Conservation (phyloP, 2,797 vertebrate species). For the Gobio occitaniae region DNA sequence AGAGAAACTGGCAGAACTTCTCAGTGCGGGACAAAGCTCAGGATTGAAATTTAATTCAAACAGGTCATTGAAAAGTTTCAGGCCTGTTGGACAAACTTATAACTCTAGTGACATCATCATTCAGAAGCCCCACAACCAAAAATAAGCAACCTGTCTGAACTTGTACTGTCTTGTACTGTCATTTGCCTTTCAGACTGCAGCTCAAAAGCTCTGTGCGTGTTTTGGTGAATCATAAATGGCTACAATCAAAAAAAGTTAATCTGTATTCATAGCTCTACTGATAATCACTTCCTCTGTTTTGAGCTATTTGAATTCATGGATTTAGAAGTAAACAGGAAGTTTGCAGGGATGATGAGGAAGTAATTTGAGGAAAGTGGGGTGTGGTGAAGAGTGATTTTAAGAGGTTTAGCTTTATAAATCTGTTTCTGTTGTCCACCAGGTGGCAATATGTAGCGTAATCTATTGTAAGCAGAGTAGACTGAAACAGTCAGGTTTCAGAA, state of each 20-base stretch:
- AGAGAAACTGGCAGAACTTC: slow-evolving; percentile 38
- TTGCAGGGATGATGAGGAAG: slow-evolving; percentile 17
- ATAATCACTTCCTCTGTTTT: slow-evolving; percentile 27
- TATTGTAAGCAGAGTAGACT: not conserved
- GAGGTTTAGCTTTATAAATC: not conserved
- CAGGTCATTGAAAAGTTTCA: not conserved
- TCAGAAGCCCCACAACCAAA: not conserved
- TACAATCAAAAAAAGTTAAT: not conserved
- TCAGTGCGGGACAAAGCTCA: slow-evolving; percentile 24
- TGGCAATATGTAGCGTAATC: not conserved
- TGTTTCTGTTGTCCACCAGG: not conserved
- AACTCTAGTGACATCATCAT: not conserved
- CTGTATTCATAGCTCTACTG: not conserved
- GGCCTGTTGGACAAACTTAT: slow-evolving; percentile 23
- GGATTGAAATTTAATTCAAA: not conserved
- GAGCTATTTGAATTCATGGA: slow-evolving; percentile 9
- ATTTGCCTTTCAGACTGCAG: not conserved
- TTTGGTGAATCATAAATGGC: not conserved
- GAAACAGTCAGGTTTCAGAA: not conserved
- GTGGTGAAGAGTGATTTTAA: slow-evolving; percentile 21
- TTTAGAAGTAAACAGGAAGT: slow-evolving; percentile 53
- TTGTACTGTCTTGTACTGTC: too few relatives aligned
- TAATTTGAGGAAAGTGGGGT: slow-evolving; percentile 40
- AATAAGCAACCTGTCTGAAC: slow-evolving; percentile 5
- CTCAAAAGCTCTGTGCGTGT: not conserved